Base-by-base conservation (phyloP, 2,888 invertebrate species). In the Junonia oenone region DNA sequence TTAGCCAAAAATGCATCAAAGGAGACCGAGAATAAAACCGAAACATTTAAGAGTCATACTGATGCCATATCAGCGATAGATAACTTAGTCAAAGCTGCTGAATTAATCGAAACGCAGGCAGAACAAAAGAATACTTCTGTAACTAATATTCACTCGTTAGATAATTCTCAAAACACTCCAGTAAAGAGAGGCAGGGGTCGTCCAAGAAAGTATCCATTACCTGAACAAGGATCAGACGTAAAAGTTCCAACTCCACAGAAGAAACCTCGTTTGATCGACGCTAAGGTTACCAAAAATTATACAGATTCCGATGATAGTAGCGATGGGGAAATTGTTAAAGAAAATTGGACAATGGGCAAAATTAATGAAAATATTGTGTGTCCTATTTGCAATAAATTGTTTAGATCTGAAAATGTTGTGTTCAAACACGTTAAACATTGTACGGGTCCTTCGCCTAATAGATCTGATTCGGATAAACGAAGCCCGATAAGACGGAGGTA, bases 281-380 rank as follows among this genome's bases (percentile, higher is more conserved):
- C 76, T 13, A 81, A 78, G 65, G 56, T 65, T 1, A 49, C 60
- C 15, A 82, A 78, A 64, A 66, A 64, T 37, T 72, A 72, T 29
- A 78, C 76, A 29, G 83, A 82, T 45, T 78, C 76, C 14, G 74
- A 77, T 14, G 68, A 70, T 3, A 72, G 68, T 50, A 75, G 68
- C 53, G 76, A 73, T 17, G 78, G 73, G 27, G 81, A 72, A 68
- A 73, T 82, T 6, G 69, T 87, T 5, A 78, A 75, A 69, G 88
- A 86, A 72, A 89, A 89, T 67, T 90, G 89, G 90, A 89, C 89
- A 1, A 88, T 89, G 88, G 90, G 90, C n/a, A 90, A 89, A 76
- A 90, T 90, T 43, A 88, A 90, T 67, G 90, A 90, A 66, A 88
- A 90, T 59, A 90, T 91, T 40, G 79, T 90, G 15, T 91, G 91